Evolutionary conservation across 2,113 vertebrate species (phyloP).

Genomic region (Thinocorus orbignyianus): DNA sequence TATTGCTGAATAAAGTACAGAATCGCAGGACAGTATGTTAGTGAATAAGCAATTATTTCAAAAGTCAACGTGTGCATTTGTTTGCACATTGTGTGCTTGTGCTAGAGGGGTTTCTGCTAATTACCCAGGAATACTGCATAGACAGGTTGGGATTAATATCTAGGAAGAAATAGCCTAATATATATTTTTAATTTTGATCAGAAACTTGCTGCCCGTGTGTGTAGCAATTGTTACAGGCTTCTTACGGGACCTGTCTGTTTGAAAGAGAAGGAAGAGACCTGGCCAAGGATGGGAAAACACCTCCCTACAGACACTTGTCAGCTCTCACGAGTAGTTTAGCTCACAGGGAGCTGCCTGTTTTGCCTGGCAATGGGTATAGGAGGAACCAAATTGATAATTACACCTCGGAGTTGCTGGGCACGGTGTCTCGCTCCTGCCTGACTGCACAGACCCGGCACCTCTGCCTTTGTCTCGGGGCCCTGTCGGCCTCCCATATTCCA

Average conservation of each 20-base stretch:
- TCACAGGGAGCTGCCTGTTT: neutral
- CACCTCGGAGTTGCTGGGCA: neutral
- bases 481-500: slow-evolving; percentile 55
- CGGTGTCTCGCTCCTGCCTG: neutral
- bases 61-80: neutral
- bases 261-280: neutral
- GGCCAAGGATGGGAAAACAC: neutral
- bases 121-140: neutral
- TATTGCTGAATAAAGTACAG: neutral
- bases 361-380: neutral
- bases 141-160: neutral
- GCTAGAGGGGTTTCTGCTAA: neutral
- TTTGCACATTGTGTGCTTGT: slow-evolving; percentile 29
- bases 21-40: neutral
- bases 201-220: neutral
- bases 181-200: neutral
- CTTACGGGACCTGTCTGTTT: neutral
- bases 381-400: neutral
- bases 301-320: neutral
- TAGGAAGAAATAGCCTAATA: neutral
- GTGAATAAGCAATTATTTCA: slow-evolving; percentile 9
- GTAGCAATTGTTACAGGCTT: neutral
- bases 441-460: neutral
- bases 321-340: neutral
- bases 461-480: slow-evolving; percentile 16